These are phyloP conservation scores for Galeopsomyia nigrocyanea DNA, from an alignment of 2,888 invertebrate genomes.

Conservation along the genomic window DNA sequence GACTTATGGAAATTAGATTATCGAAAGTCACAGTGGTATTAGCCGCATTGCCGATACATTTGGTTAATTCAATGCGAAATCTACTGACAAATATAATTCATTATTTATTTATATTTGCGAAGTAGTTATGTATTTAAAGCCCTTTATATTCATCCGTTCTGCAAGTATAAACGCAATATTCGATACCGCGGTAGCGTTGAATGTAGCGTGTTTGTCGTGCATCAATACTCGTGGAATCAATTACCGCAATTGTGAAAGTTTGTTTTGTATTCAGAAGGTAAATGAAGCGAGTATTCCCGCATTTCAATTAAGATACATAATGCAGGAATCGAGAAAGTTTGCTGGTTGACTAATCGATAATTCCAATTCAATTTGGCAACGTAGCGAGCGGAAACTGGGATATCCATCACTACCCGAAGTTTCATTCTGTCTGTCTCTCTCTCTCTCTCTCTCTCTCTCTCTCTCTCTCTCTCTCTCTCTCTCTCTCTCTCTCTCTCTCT, in stretches of 20 bases:
- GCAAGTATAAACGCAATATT: no score
- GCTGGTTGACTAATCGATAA: conserved; percentile 64
- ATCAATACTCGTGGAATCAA: no score
- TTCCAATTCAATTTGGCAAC: conserved; percentile 67
- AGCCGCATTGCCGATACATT: conserved; percentile 23
- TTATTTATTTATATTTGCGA: no score
- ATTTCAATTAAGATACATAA: conserved; percentile 30
- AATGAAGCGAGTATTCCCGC: neutral
- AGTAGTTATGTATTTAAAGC: neutral
- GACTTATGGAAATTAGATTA: neutral
- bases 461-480: conserved; percentile 25
- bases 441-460: conserved; percentile 20
- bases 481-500: conserved; percentile 20
- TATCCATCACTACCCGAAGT: conserved; percentile 36
- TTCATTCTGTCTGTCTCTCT: no score
- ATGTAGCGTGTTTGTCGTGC: no score
- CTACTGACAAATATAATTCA: no score
- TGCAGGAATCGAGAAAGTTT: conserved; percentile 58
- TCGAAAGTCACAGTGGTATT: conserved; percentile 14
- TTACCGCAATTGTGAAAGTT: neutral
- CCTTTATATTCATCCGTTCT: neutral
- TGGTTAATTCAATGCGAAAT: neutral
- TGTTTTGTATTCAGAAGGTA: neutral
- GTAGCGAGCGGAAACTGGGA: conserved; percentile 51
- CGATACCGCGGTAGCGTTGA: no score